Conservation (phyloP, 2,113 vertebrate species). For the Atrichornis clamosus region DNA sequence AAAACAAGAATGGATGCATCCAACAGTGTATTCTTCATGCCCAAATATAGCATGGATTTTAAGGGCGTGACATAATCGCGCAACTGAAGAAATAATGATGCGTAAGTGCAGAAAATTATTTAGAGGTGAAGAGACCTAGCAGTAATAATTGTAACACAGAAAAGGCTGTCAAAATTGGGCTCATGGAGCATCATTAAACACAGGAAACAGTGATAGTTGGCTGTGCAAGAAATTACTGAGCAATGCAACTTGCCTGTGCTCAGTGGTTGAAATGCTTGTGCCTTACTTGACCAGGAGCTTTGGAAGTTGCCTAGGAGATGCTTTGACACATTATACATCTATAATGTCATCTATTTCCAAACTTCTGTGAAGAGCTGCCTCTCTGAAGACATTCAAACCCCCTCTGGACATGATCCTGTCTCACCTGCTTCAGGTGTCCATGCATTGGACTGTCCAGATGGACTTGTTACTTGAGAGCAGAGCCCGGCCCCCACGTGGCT, state of each 20-base stretch:
- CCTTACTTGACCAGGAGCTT: neutral
- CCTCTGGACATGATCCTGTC: neutral
- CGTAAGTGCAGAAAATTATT: neutral
- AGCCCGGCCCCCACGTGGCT: rapidly evolving
- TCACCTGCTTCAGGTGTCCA: neutral
- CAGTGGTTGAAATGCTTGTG: neutral
- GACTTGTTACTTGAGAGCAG: neutral
- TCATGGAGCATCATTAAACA: neutral
- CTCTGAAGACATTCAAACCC: neutral
- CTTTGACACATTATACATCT: neutral
- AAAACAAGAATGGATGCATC: neutral
- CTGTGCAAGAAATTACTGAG: neutral
- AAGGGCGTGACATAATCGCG: neutral
- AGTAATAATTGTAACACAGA: neutral
- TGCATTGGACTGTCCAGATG: rapidly evolving
- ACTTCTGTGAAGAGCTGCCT: neutral
- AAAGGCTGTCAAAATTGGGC: neutral
- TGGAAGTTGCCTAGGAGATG: neutral
- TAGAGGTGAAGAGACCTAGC: neutral
- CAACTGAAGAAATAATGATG: neutral
- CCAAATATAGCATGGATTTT: neutral
- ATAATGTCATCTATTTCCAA: neutral
- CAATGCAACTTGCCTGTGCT: neutral
- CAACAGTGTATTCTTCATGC: neutral
- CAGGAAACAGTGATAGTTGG: neutral